Evolutionary conservation across 2,888 invertebrate genomes (phyloP).

Genomic region (Lasioglossum morio): DNA sequence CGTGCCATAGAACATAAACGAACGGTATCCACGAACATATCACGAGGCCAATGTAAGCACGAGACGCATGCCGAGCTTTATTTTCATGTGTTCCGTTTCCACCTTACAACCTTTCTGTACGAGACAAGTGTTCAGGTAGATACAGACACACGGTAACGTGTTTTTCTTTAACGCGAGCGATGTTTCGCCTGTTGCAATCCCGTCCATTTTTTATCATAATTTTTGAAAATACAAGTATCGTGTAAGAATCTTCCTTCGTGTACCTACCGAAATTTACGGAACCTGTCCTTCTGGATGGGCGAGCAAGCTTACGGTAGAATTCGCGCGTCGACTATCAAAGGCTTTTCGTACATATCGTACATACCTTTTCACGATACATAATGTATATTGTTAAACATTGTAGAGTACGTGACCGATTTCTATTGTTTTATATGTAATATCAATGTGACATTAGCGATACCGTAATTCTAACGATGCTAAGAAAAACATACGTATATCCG

Average conservation of each 20-base stretch:
- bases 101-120: background rate
- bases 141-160: background rate
- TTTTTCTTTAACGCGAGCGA: slow-evolving; percentile 30
- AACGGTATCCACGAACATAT: slow-evolving; percentile 9
- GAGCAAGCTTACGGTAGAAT: background rate
- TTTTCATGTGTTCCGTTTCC: slow-evolving; percentile 7
- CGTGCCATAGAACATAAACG: slow-evolving; percentile 56
- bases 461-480: slow-evolving; percentile 5
- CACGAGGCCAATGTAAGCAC: slow-evolving; percentile 9
- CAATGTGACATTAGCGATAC: slow-evolving; percentile 31
- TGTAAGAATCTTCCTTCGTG: slow-evolving; percentile 23
- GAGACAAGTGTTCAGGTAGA: slow-evolving; percentile 1
- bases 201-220: slow-evolving; percentile 66
- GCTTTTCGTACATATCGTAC: slow-evolving; percentile 54
- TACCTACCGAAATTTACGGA: slow-evolving; percentile 4
- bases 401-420: slow-evolving; percentile 31
- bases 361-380: slow-evolving; percentile 32
- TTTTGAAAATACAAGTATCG: slow-evolving; percentile 34
- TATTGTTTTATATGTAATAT: slow-evolving; percentile 51
- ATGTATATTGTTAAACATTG: slow-evolving; percentile 35
- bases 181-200: slow-evolving; percentile 56
- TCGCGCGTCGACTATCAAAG: background rate
- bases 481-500: background rate
- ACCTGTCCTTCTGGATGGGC: background rate
- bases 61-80: slow-evolving; percentile 20